Conservation (phyloP, 2,113 vertebrate species). For the Tylochromis polylepis region DNA sequence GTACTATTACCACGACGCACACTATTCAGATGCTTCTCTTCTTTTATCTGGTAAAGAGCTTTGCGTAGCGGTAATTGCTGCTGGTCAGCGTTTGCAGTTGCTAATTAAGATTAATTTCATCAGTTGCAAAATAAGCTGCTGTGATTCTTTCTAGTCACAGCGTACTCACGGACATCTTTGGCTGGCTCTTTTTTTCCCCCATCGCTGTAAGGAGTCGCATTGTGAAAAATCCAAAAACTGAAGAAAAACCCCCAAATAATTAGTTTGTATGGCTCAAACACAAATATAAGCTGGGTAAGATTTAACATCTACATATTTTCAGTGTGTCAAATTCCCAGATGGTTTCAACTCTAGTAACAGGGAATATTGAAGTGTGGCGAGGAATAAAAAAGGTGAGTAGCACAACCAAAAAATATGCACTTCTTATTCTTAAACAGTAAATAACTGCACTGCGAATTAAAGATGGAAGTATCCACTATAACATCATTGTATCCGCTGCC, state of each 20-base stretch:
- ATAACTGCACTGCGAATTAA: neutral
- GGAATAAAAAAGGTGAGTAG: rapidly evolving
- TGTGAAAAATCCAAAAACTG: neutral
- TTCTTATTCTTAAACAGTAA: neutral
- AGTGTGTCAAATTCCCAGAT: neutral
- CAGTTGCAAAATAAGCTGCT: neutral
- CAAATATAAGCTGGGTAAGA: neutral
- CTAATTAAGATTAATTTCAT: neutral
- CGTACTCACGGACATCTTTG: neutral
- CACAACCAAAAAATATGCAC: neutral
- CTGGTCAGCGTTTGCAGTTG: neutral
- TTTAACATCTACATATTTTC: neutral
- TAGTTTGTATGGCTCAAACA: neutral
- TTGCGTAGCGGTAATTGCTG: neutral
- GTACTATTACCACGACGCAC: rapidly evolving
- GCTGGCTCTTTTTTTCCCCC: neutral
- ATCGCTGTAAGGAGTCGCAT: neutral
- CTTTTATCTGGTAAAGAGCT: neutral
- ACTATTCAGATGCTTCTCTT: neutral
- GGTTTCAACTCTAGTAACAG: neutral
- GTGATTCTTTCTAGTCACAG: neutral
- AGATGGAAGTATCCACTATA: neutral
- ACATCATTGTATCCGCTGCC: neutral
- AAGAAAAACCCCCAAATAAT: too few species aligned
- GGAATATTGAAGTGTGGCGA: neutral